A percentile compares a stretch with the other conserved stretches of the same genome.
phyloP scores from a whole-genome alignment of 2,888 invertebrate genomes.

The Cactoblastis cactorum region DNA sequence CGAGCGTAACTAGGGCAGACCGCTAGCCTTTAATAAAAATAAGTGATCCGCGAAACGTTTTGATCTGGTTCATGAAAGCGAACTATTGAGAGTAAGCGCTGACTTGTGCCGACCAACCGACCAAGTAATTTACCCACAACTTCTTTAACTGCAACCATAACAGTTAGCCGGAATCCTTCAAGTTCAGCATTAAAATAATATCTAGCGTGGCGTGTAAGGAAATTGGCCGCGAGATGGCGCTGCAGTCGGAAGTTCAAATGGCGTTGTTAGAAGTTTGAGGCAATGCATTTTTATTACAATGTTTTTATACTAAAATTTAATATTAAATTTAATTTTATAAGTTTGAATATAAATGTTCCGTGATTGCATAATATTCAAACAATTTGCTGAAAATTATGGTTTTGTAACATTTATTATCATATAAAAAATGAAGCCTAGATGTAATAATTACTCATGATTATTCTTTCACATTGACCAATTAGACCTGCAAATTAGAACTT shows the following conservation, averaged over 20 bases:
- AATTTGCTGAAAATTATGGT: too few relatives aligned
- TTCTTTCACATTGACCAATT: too few relatives aligned
- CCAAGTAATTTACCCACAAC: constrained; percentile 56
- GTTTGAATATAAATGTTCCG: too few relatives aligned
- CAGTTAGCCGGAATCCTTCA: constrained; percentile 50
- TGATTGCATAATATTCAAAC: too few relatives aligned
- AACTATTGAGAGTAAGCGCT: constrained; percentile 30
- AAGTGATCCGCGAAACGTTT: constrained; percentile 2
- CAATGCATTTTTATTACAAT: neutral
- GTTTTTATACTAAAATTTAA: neutral
- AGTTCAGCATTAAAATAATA: constrained; percentile 57
- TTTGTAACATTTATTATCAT: too few relatives aligned
- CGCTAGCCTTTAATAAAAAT: neutral
- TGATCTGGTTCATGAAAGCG: constrained; percentile 32
- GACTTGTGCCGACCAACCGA: constrained; percentile 41
- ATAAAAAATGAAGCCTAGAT: too few relatives aligned
- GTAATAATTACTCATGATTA: too few relatives aligned
- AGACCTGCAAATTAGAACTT: too few relatives aligned
- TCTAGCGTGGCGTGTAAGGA: constrained; percentile 34
- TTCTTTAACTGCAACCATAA: constrained; percentile 55
- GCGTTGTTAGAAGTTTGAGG: constrained; percentile 48
- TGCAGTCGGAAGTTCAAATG: constrained; percentile 53
- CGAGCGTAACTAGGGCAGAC: too few relatives aligned
- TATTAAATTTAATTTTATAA: too few relatives aligned
- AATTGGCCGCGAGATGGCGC: constrained; percentile 64